phyloP scores from a whole-genome alignment of 2,888 invertebrate species.

The Apocheima hispidaria region DNA sequence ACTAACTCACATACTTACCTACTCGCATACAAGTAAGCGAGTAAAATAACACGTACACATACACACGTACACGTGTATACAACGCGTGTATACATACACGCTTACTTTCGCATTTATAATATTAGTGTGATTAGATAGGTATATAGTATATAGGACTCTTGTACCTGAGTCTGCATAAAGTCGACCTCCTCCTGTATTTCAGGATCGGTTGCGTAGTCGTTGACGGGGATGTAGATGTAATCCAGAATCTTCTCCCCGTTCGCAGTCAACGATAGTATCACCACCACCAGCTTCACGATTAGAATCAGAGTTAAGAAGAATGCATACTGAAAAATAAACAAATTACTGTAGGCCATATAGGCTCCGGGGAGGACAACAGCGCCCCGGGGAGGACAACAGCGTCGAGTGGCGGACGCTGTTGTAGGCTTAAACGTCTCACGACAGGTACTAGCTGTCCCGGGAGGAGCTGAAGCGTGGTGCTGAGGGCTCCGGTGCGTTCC shows the following conservation, averaged over 20 bases:
- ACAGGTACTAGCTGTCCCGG: too few relatives aligned
- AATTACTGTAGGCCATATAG: conserved; percentile 11
- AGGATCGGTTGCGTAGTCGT: conserved; percentile 59
- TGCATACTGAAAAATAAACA: conserved; percentile 70
- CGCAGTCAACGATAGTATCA: conserved; percentile 70
- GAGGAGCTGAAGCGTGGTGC: too few relatives aligned
- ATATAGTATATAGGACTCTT: background rate
- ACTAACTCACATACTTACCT: too few relatives aligned
- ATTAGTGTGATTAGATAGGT: too few relatives aligned
- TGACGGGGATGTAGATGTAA: conserved; percentile 66
- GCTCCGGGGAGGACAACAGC: too few relatives aligned
- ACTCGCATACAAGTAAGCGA: too few relatives aligned
- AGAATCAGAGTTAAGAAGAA: conserved; percentile 66
- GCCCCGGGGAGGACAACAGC: too few relatives aligned
- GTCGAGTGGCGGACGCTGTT: too few relatives aligned
- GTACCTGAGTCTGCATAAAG: conserved; percentile 66
- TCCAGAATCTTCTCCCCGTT: conserved; percentile 53
- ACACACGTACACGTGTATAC: too few relatives aligned
- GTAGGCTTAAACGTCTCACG: too few relatives aligned
- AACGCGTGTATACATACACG: background rate
- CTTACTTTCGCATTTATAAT: background rate
- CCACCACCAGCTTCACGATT: conserved; percentile 67
- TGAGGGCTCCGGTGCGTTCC: too few relatives aligned
- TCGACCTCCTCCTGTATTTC: conserved; percentile 74
- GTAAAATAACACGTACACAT: too few relatives aligned